Base-by-base conservation (phyloP, 2,113 vertebrate genomes). In the Toxostoma redivivum region DNA sequence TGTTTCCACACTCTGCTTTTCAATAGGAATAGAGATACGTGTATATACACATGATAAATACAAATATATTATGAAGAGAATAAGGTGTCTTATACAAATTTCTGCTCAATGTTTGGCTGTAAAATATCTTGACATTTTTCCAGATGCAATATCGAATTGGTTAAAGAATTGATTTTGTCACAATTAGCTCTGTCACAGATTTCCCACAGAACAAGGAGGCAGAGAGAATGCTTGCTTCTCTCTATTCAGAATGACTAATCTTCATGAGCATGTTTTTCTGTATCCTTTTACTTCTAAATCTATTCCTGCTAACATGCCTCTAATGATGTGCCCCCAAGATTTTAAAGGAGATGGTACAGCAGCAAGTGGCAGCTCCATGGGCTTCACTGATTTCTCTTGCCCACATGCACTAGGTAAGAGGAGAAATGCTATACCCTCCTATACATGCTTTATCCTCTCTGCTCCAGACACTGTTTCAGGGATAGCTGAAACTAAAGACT, bases 391-490 rank as follows among this genome's bases (percentile, higher is more conserved):
- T 50, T 77, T 77, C 47, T 15, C 24, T 13, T 62, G 42, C 25
- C 48, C 38, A 62, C 38, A 2, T 3, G 23, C 56, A 45, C 12
- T 9, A 61, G 16, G 7, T 42, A n/a, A 83, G 54, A 37, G 23
- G 22, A 88, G 58, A 65, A 37, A 81, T 53, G 11, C n/a, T 18
- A 15, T 8, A 67, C 21, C 17, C 30, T 44, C 33, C 54, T 33
- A 5, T 2, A 35, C 8, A 10, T 11, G 35, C 19, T 62, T 12
- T 23, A 38, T 35, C 12, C 51, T 70, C 67, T 28, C 23, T 35
- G 66, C 44, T 12, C 16, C 50, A 53, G 15, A 19, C 15, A 60
- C 31, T 0, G 0, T 10, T n/a, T n/a, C 9, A 66, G 25, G 12
- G 15, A 83, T 0, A 77, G 42, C 11, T 40, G 45, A 66, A 65